These are phyloP conservation scores for Phalera bucephala DNA, from an alignment of 2,888 invertebrate genomes.

Conservation along the genomic window DNA sequence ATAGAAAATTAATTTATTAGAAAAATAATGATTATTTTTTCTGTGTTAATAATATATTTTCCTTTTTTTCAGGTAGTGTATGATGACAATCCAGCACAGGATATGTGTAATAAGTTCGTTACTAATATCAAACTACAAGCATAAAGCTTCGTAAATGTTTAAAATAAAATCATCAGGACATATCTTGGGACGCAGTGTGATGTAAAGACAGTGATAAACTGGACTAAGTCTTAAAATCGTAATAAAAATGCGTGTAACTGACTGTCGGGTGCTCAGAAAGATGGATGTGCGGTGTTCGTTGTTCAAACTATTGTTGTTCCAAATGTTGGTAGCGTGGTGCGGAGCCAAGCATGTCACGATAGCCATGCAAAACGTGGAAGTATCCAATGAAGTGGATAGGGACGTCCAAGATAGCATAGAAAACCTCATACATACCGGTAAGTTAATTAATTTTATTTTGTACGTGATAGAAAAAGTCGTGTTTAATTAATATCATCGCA, in stretches of 20 bases:
- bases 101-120: slow-evolving; percentile 56
- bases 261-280: slow-evolving; percentile 60
- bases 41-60: slow-evolving; percentile 21
- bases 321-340: slow-evolving; percentile 70
- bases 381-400: slow-evolving; percentile 38
- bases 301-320: slow-evolving; percentile 71
- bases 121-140: slow-evolving; percentile 72
- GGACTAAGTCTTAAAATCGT: no score
- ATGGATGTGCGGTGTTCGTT: slow-evolving; percentile 73
- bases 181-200: slow-evolving; percentile 28
- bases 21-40: slow-evolving; percentile 4
- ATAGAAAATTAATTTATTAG: slow-evolving; percentile 5
- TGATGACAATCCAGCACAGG: slow-evolving; percentile 65
- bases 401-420: slow-evolving; percentile 67
- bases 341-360: slow-evolving; percentile 65
- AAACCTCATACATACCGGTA: slow-evolving; percentile 70
- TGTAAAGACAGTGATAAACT: slow-evolving; percentile 27
- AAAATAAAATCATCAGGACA: slow-evolving; percentile 20
- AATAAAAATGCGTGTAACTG: slow-evolving; percentile 58
- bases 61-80: slow-evolving; percentile 68
- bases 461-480: no score
- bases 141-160: slow-evolving; percentile 55
- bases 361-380: slow-evolving; percentile 38
- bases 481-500: no score
- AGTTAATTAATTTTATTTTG: slow-evolving; percentile 39